Evolutionary conservation across 2,113 vertebrate species (phyloP).

Genomic region (Gallinago undulata): DNA sequence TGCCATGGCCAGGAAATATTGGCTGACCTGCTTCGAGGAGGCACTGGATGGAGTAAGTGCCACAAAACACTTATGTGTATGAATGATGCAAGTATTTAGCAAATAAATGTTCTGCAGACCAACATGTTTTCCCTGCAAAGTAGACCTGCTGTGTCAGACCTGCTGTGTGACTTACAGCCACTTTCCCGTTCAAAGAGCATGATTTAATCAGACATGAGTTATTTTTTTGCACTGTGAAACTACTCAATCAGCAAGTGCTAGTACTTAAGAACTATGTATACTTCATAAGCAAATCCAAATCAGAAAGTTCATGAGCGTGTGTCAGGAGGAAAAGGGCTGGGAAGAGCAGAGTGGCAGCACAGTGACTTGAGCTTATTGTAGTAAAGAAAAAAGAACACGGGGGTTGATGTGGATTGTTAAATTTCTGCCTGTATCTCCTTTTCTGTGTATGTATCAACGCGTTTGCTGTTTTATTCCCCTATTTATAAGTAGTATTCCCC

Average conservation of each 20-base stretch:
- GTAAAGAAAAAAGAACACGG: neutral
- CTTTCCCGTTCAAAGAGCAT: neutral
- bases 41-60: conserved; percentile 90
- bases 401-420: neutral
- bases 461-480: neutral
- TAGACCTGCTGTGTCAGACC: neutral
- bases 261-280: neutral
- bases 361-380: neutral
- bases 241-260: neutral
- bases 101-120: neutral
- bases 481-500: neutral
- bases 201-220: neutral
- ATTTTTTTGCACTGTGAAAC: neutral
- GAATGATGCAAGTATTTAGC: too few species aligned
- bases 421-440: neutral
- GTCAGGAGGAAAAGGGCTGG: neutral
- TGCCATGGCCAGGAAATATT: conserved; percentile 91
- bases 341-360: neutral
- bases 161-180: neutral
- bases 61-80: neutral
- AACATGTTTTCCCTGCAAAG: neutral
- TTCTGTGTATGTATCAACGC: too few species aligned
- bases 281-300: neutral
- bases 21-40: conserved; percentile 97
- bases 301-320: neutral